Conservation (phyloP, 2,797 vertebrate genomes). For the Chiropotes sagulatus region DNA sequence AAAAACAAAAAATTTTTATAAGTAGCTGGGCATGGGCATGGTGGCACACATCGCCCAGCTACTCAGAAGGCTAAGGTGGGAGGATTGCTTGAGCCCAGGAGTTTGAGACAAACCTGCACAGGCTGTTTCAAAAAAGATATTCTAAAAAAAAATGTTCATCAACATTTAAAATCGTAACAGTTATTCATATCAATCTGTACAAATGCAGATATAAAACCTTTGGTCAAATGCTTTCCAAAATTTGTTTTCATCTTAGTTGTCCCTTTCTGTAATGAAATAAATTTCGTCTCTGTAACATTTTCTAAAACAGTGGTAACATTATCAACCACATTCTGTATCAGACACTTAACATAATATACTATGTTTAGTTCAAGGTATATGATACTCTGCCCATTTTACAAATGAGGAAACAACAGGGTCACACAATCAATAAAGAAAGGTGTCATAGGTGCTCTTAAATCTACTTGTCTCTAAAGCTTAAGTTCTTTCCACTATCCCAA, state of each 20-base stretch:
- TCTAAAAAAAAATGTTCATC: not conserved
- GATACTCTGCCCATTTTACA: conserved; percentile 53
- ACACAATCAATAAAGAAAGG: conserved; percentile 1
- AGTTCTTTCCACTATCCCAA: conserved; percentile 29
- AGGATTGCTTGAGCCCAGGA: not conserved
- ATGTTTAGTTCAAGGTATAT: conserved; percentile 20
- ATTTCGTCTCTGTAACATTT: not conserved
- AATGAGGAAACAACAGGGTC: conserved; percentile 40
- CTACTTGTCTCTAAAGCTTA: conserved; percentile 4
- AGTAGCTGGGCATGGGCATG: not conserved
- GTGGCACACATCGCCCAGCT: not conserved
- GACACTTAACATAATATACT: conserved; percentile 17
- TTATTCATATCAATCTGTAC: conserved; percentile 17
- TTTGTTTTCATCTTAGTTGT: conserved; percentile 26
- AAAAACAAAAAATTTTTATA: not conserved
- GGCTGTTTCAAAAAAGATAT: not conserved
- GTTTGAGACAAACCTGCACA: not conserved
- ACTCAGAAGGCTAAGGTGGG: not conserved
- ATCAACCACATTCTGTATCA: not conserved
- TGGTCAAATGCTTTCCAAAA: conserved; percentile 6
- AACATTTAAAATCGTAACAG: conserved; percentile 45
- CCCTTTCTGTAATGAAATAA: not conserved
- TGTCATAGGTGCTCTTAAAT: conserved; percentile 29
- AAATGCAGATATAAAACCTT: conserved; percentile 44
- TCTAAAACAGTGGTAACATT: conserved; percentile 30